Evolutionary conservation across 2,888 invertebrate species (phyloP), one percentile per base, ranked within the genome.

Genomic region (Drosophila nr. medialis): DNA sequence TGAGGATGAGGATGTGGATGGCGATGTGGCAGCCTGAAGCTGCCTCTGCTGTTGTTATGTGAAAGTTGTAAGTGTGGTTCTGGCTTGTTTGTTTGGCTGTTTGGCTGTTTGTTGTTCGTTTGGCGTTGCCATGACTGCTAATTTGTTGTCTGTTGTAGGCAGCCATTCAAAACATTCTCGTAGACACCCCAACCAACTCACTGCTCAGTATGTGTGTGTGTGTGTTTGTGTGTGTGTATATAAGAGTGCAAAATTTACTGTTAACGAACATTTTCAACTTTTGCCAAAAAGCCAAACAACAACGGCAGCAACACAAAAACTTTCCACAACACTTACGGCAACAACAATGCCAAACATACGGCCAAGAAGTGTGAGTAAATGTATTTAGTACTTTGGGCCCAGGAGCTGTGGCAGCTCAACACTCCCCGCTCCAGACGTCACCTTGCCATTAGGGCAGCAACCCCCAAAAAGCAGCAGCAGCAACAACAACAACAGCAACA

Each of bases 241-340:
- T 66, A 72, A 76, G 75, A 89, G 86, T 85, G 88, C 79, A 86
- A 84, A 88, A 85, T 87, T 83, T 81, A 80, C 87, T 87, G 89
- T 87, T 87, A 87, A 87, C 87, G 83, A 77, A 83, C 83, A 85
- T 86, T 86, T 81, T 89, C 83, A 87, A 85, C 86, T 83, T 87
- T 87, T 79, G 88, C 86, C 86, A 89, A 89, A 89, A 90, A 90
- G 88, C 85, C 90, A 86, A 89, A 89, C 85, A 86, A 86, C 86
- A 82, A 82, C 75, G 83, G 80, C 86, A 86, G 74, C 86, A 87
- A 86, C 89, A 88, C 89, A 86, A 75, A 88, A 88, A 90, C 81
- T 87, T 89, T 86, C 76, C 80, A 85, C 77, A 87, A 77, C 83
- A 89, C 83, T 86, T 85, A 77, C 77, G 76, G 71, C 81, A 90